Conservation (phyloP, 2,888 invertebrate species). For the Eristalis tenax region DNA sequence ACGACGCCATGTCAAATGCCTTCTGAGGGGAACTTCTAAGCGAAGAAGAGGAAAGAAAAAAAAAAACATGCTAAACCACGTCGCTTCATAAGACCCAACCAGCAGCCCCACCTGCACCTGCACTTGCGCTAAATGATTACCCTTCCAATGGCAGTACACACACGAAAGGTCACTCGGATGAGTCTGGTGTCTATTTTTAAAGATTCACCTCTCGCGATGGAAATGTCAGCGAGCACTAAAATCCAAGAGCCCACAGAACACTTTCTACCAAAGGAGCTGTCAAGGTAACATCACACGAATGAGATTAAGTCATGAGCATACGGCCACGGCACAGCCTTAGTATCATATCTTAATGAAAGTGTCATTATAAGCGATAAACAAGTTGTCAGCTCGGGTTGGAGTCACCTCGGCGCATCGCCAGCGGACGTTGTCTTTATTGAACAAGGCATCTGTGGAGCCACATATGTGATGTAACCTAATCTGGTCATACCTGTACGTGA, state of each 20-base stretch:
- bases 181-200: neutral
- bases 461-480: slow-evolving; percentile 55
- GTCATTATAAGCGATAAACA: slow-evolving; percentile 41
- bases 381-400: slow-evolving; percentile 32
- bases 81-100: neutral
- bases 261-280: neutral
- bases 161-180: neutral
- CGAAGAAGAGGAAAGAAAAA: neutral
- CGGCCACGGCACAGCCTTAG: neutral
- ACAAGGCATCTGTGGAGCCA: slow-evolving; percentile 14
- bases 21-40: neutral
- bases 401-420: neutral
- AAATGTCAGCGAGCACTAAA: neutral
- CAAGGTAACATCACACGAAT: neutral
- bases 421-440: slow-evolving; percentile 6
- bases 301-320: neutral
- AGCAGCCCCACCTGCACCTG: neutral
- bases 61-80: neutral
- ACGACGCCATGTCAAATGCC: neutral
- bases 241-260: neutral
- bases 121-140: neutral
- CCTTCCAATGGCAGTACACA: neutral
- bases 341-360: slow-evolving; percentile 25
- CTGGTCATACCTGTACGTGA: slow-evolving; percentile 34
- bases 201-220: neutral